These are phyloP conservation scores for Trichopria drosophilae DNA, from an alignment of 2,888 invertebrate genomes.

Conservation along the genomic window DNA sequence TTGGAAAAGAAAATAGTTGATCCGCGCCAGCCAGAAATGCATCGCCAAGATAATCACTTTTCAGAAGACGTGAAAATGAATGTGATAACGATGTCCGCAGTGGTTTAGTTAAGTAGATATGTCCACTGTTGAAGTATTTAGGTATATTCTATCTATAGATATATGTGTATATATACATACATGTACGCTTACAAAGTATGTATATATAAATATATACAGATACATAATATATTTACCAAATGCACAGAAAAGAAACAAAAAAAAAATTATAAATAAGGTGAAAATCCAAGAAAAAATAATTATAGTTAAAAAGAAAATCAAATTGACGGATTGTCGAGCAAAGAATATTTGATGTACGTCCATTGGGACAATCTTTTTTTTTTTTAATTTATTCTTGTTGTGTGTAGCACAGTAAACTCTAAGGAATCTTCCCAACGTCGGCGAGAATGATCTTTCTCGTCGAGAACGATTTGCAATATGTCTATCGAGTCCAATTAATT, in stretches of 20 bases:
- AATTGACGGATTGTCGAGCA: conserved; percentile 16
- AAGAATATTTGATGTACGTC: no score
- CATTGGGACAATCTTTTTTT: no score
- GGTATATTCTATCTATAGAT: conserved; percentile 36
- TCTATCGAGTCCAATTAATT: no score
- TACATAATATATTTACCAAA: conserved; percentile 26
- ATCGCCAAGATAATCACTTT: conserved; percentile 33
- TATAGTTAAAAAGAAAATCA: conserved; percentile 26
- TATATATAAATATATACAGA: conserved; percentile 18
- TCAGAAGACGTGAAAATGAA: conserved; percentile 46
- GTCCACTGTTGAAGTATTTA: conserved; percentile 37
- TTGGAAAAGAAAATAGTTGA: no score
- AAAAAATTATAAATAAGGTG: conserved; percentile 33
- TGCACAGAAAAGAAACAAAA: conserved; percentile 27
- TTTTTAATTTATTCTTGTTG: no score
- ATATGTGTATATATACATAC: conserved; percentile 19
- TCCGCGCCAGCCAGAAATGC: conserved; percentile 24
- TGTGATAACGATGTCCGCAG: conserved; percentile 50
- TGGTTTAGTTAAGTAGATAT: conserved; percentile 30
- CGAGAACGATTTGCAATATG: no score
- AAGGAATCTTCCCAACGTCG: no score
- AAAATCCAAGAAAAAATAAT: conserved; percentile 33
- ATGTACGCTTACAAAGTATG: conserved; percentile 10
- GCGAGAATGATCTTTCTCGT: no score
- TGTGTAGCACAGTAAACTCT: no score